Evolutionary conservation across 2,888 invertebrate genomes (phyloP), one percentile per base, ranked within the genome.

Genomic region (Tridacna gigas): DNA sequence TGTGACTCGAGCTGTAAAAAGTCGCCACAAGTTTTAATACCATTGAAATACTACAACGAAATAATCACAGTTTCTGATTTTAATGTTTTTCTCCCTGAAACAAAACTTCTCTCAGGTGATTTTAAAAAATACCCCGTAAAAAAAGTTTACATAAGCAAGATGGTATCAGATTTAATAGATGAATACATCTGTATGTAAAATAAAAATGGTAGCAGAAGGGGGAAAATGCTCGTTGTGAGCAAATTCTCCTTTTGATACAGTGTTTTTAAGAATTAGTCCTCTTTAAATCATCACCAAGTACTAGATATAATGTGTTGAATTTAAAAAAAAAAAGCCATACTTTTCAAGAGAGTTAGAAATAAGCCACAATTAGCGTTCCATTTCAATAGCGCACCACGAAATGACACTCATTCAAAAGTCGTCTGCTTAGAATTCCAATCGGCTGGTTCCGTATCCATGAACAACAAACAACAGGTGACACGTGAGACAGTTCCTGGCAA

Each of bases 361-460:
- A 37, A 56, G 56, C 9, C 56, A 56, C 20, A 56, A n/a, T 20
- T 20, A 20, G 20, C 56, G 56, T 20, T 56, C 56, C 56, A 56
- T 20, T 15, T 9, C 20, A 56, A 56, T 56, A 56, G 15, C 56
- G 56, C 56, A 56, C 56, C 1, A 5, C 56, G 18, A 56, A 56
- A 56, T 20, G 56, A 56, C 15, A 20, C 56, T 56, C 20, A 37
- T 56, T 56, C 56, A 56, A 56, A 56, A 56, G 56, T 56, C 56
- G 56, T 56, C 56, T 56, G 56, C 56, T 56, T 15, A 56, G 56
- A 56, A 56, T 56, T 56, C 56, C 56, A 56, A 56, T 56, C 56
- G 56, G 15, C 56, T 56, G 56, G 15, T 56, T 56, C 56, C 56
- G 56, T 56, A 56, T 56, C 56, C 56, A 56, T 56, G 56, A 56